Conservation (phyloP, 2,797 vertebrate species). For the Scolopax bukidnonensis region DNA sequence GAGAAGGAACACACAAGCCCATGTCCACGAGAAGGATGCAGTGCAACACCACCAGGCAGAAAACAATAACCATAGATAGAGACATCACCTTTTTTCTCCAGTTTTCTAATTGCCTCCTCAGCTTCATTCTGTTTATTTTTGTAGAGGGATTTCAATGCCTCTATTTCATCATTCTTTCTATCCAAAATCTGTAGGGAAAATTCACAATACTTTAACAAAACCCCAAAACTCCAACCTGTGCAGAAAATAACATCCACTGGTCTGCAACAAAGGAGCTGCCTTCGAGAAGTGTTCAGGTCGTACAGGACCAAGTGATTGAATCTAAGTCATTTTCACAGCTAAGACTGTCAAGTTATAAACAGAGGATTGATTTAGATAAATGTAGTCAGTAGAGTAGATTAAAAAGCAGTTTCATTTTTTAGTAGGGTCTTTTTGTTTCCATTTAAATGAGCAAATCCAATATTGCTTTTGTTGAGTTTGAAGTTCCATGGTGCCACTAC, state of each 20-base stretch:
- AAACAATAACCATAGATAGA: background rate
- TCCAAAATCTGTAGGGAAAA: conserved; percentile 87
- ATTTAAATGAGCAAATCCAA: background rate
- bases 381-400: background rate
- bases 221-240: background rate
- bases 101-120: conserved; percentile 85
- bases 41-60: background rate
- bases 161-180: conserved; percentile 92
- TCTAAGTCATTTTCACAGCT: background rate
- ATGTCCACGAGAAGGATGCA: background rate
- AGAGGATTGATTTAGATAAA: background rate
- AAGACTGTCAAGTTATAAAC: background rate
- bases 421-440: background rate
- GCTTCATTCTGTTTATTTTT: conserved; percentile 86
- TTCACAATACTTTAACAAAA: background rate
- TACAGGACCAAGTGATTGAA: background rate
- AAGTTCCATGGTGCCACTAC: background rate
- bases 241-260: background rate
- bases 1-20: background rate
- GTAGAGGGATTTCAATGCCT: conserved; percentile 86
- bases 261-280: background rate
- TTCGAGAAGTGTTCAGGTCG: background rate
- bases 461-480: background rate
- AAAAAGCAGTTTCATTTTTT: background rate
- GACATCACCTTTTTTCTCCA: conserved; percentile 92